Evolutionary conservation across 2,113 vertebrate genomes (phyloP).

Genomic region (Albula glossodonta): DNA sequence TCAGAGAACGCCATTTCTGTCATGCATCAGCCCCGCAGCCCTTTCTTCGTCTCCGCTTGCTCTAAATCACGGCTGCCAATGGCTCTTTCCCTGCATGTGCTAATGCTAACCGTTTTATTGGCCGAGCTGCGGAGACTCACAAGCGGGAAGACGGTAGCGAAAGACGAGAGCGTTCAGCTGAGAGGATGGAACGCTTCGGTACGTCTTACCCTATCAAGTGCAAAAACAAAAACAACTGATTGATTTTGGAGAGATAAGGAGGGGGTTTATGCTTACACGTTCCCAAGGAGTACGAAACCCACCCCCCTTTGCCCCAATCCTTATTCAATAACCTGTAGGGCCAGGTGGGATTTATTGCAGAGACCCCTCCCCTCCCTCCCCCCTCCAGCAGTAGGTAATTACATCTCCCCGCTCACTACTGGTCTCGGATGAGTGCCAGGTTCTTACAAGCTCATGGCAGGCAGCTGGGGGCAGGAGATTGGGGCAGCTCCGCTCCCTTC

Average conservation of each 20-base stretch:
- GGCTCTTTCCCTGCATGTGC: not conserved
- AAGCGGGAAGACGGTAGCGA: not conserved
- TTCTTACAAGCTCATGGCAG: not conserved
- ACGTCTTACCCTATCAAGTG: too few species aligned
- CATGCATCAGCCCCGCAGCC: not conserved
- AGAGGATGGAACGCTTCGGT: not conserved
- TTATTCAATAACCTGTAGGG: not conserved
- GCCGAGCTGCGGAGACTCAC: not conserved
- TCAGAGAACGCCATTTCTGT: not conserved
- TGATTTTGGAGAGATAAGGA: not conserved
- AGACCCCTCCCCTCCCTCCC: not conserved
- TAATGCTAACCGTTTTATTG: not conserved
- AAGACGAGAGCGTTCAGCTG: not conserved
- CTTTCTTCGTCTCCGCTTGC: not conserved
- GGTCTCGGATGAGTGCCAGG: slow-evolving; percentile 18
- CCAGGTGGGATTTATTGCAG: slow-evolving; percentile 17
- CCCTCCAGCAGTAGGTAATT: not conserved
- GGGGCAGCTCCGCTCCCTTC: slow-evolving; percentile 47
- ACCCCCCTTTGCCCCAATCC: too few species aligned
- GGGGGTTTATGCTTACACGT: too few species aligned
- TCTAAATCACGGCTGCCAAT: not conserved
- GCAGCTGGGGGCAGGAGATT: not conserved
- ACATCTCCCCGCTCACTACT: slow-evolving; percentile 9
- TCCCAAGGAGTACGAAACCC: not conserved
- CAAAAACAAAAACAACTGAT: not conserved